Conservation (phyloP, 2,888 invertebrate species). For the Drosophila emarginata region DNA sequence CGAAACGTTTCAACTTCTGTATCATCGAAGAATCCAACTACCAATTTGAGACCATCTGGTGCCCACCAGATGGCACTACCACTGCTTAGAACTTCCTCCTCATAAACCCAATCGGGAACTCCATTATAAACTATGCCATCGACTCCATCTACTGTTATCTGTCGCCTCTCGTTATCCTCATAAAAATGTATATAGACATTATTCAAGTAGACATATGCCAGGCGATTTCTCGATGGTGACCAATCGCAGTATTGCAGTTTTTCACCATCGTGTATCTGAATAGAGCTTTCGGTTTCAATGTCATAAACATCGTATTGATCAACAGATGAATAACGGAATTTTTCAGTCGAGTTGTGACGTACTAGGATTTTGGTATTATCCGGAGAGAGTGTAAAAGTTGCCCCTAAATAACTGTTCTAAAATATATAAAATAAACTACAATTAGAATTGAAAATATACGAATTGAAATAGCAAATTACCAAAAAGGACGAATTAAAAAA, state of each 20-base stretch:
- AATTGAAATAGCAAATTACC: slow-evolving; percentile 50
- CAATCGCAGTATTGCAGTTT: slow-evolving; percentile 86
- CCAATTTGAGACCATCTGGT: slow-evolving; percentile 86
- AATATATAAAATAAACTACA: rapidly evolving
- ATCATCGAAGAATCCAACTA: slow-evolving; percentile 89
- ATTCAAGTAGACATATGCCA: slow-evolving; percentile 87
- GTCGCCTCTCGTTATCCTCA: slow-evolving; percentile 78
- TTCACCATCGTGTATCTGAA: slow-evolving; percentile 83
- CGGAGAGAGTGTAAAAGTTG: slow-evolving; percentile 79
- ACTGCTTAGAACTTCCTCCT: slow-evolving; percentile 91
- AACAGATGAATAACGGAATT: slow-evolving; percentile 86
- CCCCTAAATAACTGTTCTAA: slow-evolving; percentile 36
- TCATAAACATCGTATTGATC: slow-evolving; percentile 86
- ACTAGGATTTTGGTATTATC: slow-evolving; percentile 79
- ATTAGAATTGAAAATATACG: background rate
- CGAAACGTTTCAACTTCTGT: slow-evolving; percentile 86
- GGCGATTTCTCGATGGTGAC: slow-evolving; percentile 83
- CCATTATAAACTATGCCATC: slow-evolving; percentile 90
- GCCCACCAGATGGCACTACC: slow-evolving; percentile 92
- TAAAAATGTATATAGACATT: slow-evolving; percentile 85
- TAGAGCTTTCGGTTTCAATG: slow-evolving; percentile 79
- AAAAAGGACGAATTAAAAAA: slow-evolving; percentile 69
- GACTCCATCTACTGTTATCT: slow-evolving; percentile 86
- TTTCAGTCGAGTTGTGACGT: slow-evolving; percentile 74
- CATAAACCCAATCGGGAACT: slow-evolving; percentile 96